A percentile compares a stretch with the other conserved stretches of the same genome.
These are phyloP conservation scores for Oophaga pumilio DNA, from an alignment of 2,113 vertebrate genomes.

Conservation along the genomic window DNA sequence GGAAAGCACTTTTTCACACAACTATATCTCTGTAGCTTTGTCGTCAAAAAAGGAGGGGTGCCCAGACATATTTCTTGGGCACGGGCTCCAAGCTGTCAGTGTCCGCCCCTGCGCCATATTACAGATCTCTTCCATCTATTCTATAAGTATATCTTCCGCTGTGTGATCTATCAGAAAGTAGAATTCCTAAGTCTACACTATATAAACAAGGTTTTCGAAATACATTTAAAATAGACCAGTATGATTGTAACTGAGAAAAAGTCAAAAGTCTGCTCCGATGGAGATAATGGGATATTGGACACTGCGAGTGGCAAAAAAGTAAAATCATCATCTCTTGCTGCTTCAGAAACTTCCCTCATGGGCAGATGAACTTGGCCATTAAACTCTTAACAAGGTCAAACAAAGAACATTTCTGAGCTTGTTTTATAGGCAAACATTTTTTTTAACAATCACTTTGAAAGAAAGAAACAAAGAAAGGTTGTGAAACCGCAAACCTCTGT, in stretches of 20 bases:
- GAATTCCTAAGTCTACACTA: too few relatives aligned
- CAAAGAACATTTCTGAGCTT: constrained; percentile 28
- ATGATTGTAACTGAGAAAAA: not conserved
- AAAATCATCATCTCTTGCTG: not conserved
- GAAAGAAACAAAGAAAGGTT: not conserved
- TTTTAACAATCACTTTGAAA: constrained; percentile 30
- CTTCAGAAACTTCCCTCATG: constrained; percentile 27
- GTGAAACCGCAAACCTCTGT: not conserved
- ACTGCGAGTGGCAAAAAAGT: not conserved
- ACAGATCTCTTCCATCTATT: too few relatives aligned
- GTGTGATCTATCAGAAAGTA: too few relatives aligned
- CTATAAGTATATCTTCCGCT: too few relatives aligned
- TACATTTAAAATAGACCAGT: not conserved
- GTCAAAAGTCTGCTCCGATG: too few relatives aligned
- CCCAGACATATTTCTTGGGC: too few relatives aligned
- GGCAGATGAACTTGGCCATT: constrained; percentile 31
- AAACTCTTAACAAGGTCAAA: constrained; percentile 35
- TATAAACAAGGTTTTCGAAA: too few relatives aligned
- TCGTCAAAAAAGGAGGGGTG: too few relatives aligned
- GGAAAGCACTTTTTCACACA: too few relatives aligned
- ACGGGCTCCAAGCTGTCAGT: too few relatives aligned
- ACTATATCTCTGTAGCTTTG: too few relatives aligned
- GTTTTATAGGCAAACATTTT: constrained; percentile 33
- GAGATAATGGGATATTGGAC: not conserved
- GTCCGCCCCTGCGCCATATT: too few relatives aligned